A percentile compares a stretch with the other conserved stretches of the same genome.
phyloP scores from a whole-genome alignment of 2,888 invertebrate species.

The Cremastinae sp. region DNA sequence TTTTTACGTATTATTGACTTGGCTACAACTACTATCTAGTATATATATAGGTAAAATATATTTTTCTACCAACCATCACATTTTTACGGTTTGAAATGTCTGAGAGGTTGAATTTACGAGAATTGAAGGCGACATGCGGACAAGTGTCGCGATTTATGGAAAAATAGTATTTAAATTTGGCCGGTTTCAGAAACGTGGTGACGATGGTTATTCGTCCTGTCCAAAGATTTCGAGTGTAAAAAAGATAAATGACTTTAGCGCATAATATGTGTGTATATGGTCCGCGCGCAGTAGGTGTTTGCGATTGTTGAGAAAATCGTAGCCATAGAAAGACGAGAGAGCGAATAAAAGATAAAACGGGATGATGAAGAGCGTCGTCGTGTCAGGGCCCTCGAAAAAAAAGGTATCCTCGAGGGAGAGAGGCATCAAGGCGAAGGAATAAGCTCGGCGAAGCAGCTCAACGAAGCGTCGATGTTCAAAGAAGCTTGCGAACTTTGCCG shows the following conservation, averaged over 20 bases:
- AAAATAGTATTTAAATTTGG: background rate
- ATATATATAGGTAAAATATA: too few relatives aligned
- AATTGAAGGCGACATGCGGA: too few relatives aligned
- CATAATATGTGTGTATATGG: too few relatives aligned
- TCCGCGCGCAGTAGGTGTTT: background rate
- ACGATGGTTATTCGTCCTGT: background rate
- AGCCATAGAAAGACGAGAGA: background rate
- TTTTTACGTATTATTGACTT: too few relatives aligned
- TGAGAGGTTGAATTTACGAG: too few relatives aligned
- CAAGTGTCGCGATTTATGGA: too few relatives aligned
- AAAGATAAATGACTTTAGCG: background rate
- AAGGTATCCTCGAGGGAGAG: constrained; percentile 23
- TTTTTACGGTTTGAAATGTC: too few relatives aligned
- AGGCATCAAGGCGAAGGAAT: background rate
- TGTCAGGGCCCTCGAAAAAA: constrained; percentile 7
- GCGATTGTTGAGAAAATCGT: constrained; percentile 22
- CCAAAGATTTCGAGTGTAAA: too few relatives aligned
- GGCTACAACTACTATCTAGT: too few relatives aligned
- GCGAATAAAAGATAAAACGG: constrained; percentile 18
- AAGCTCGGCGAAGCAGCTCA: constrained; percentile 27
- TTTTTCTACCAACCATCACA: too few relatives aligned
- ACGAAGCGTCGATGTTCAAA: constrained; percentile 55
- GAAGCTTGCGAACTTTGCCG: constrained; percentile 56
- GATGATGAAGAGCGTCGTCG: constrained; percentile 4
- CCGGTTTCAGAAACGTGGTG: background rate